A percentile compares a stretch with the other conserved stretches of the same genome.
These are phyloP conservation scores for Isotomurus palustris DNA, from an alignment of 2,888 invertebrate genomes.

Conservation along the genomic window DNA sequence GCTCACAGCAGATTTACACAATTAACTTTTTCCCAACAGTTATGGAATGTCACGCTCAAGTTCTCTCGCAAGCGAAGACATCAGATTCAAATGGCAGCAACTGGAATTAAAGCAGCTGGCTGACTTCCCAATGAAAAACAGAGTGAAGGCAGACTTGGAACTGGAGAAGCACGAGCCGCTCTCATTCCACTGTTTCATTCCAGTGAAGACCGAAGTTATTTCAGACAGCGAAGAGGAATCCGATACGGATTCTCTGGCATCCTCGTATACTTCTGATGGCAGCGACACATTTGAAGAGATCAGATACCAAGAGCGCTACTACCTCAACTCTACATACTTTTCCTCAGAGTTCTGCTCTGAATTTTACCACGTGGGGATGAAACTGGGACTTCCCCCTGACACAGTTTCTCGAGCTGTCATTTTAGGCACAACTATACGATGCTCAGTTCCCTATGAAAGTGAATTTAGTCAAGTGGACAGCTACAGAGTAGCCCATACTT, in stretches of 20 bases:
- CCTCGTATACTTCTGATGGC: constrained; percentile 17
- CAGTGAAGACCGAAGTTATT: constrained; percentile 28
- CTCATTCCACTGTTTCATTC: constrained; percentile 37
- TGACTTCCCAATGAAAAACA: constrained; percentile 26
- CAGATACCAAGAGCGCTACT: constrained; percentile 55
- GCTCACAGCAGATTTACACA: too few relatives aligned
- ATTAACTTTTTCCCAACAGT: too few relatives aligned
- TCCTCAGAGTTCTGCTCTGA: constrained; percentile 36
- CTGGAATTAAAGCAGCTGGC: constrained; percentile 34
- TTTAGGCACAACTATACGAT: constrained; percentile 36
- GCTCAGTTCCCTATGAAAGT: constrained; percentile 17
- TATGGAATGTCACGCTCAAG: constrained; percentile 21
- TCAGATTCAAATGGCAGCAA: constrained; percentile 30
- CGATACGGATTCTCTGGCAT: constrained; percentile 20
- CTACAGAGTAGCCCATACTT: constrained; percentile 25
- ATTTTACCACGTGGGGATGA: constrained; percentile 30
- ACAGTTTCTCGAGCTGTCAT: constrained; percentile 27
- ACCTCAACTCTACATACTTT: constrained; percentile 57
- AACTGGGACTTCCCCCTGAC: constrained; percentile 15
- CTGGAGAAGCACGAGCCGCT: constrained; percentile 23
- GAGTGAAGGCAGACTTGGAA: constrained; percentile 9
- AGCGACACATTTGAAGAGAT: constrained; percentile 45
- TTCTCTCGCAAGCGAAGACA: constrained; percentile 29
- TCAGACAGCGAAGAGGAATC: constrained; percentile 19
- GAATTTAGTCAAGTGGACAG: constrained; percentile 10